These are phyloP conservation scores for Ditula angustiorana DNA, from an alignment of 2,888 invertebrate species.

Conservation along the genomic window DNA sequence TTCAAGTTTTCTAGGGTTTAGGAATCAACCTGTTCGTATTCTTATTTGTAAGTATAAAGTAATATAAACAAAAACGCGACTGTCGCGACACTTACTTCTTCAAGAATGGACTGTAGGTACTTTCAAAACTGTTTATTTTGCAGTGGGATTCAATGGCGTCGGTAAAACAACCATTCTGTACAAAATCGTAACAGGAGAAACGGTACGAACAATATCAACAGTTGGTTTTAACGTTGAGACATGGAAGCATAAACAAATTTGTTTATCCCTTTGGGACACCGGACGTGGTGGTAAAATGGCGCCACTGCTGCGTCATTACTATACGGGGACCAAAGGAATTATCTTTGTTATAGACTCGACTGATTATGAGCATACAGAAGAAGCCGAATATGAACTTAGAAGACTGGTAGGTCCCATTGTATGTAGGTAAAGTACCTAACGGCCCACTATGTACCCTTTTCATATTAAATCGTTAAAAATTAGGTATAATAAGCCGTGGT, in stretches of 20 bases:
- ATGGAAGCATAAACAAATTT: not conserved
- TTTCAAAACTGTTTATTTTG: too few species aligned
- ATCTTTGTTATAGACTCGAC: constrained; percentile 11
- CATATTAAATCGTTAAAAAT: too few species aligned
- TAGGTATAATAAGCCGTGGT: too few species aligned
- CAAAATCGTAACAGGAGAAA: constrained; percentile 2
- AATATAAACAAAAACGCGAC: not conserved
- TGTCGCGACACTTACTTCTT: too few species aligned
- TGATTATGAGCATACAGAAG: not conserved
- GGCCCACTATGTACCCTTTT: not conserved
- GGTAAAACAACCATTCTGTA: constrained; percentile 12
- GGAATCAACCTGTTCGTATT: not conserved
- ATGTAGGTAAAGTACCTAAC: too few species aligned
- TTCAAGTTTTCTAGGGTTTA: constrained; percentile 1
- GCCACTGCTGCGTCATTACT: not conserved
- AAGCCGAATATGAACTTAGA: constrained; percentile 9
- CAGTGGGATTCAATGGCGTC: constrained; percentile 3
- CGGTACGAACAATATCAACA: not conserved
- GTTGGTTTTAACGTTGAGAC: constrained; percentile 11
- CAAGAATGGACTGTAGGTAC: too few species aligned
- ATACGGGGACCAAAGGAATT: not conserved
- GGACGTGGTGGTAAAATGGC: constrained; percentile 3
- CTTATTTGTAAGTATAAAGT: constrained; percentile 1
- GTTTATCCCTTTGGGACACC: constrained; percentile 5
- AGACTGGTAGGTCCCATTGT: not conserved